These are phyloP conservation scores for Piprites chloris DNA, from an alignment of 2,113 vertebrate species.

Conservation along the genomic window DNA sequence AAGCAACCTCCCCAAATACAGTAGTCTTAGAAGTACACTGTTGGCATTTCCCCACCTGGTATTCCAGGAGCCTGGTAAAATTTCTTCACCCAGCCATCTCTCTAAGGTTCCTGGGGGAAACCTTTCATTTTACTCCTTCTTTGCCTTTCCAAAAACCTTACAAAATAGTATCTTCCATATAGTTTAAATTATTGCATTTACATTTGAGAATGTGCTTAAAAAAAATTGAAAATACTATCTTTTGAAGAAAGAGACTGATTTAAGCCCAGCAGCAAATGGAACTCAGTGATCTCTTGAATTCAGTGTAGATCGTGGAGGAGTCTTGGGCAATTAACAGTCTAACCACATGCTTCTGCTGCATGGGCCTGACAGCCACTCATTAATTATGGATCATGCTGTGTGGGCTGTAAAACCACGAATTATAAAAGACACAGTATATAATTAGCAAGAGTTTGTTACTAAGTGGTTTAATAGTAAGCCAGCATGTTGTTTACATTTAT, in stretches of 20 bases:
- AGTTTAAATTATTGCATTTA: background rate
- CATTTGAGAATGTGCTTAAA: background rate
- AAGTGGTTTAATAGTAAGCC: slow-evolving; percentile 3
- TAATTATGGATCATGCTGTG: slow-evolving; percentile 40
- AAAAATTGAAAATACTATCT: background rate
- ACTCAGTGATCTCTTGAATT: background rate
- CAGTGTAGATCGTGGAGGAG: background rate
- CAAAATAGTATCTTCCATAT: background rate
- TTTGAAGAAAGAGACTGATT: background rate
- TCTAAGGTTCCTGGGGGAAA: background rate
- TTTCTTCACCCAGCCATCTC: background rate
- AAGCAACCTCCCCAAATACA: background rate
- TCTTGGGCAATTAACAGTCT: slow-evolving; percentile 1
- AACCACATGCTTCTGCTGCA: slow-evolving; percentile 11
- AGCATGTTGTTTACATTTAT: slow-evolving; percentile 14
- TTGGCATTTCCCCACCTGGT: background rate
- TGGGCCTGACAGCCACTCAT: slow-evolving; percentile 24
- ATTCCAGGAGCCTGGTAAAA: background rate
- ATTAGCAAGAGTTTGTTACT: slow-evolving; percentile 16
- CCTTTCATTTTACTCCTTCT: background rate
- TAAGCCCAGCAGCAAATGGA: background rate
- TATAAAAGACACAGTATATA: background rate
- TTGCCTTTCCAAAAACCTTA: background rate
- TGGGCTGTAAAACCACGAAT: slow-evolving; percentile 50
- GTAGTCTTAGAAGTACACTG: background rate